Conservation (phyloP, 2,888 invertebrate genomes). For the Plagiodera versicolora region DNA sequence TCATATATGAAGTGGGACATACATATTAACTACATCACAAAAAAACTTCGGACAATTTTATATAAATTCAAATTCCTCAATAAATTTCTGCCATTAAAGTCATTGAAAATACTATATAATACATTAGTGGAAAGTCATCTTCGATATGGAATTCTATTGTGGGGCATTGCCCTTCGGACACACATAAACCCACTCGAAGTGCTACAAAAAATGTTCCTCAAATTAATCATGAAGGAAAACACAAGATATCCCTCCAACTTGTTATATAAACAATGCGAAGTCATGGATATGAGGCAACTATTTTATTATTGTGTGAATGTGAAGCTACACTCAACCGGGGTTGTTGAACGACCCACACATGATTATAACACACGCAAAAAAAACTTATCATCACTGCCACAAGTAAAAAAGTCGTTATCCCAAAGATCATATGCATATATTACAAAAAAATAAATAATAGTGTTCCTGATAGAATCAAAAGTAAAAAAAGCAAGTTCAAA, state of each 20-base stretch:
- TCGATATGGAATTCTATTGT: background rate
- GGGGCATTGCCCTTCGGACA: background rate
- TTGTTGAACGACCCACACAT: no score
- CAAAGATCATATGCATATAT: no score
- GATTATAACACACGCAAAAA: no score
- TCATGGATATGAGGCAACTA: no score
- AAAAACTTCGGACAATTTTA: constrained; percentile 5
- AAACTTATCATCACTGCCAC: no score
- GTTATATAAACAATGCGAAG: constrained; percentile 3
- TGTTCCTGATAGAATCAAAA: no score
- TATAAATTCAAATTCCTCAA: constrained; percentile 6
- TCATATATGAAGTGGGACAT: background rate
- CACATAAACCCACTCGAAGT: constrained; percentile 5
- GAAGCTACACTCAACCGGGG: no score
- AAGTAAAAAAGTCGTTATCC: no score
- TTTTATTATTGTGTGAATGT: no score
- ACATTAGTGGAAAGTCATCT: background rate
- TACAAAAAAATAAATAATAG: no score
- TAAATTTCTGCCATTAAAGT: background rate
- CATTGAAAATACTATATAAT: background rate
- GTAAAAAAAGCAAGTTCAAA: no score
- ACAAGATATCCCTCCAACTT: background rate
- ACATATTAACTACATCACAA: constrained; percentile 4
- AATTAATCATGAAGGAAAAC: background rate
- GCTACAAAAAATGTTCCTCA: background rate